Base-by-base conservation (phyloP, 2,888 invertebrate species). In the Dicranocentrus wangi region DNA sequence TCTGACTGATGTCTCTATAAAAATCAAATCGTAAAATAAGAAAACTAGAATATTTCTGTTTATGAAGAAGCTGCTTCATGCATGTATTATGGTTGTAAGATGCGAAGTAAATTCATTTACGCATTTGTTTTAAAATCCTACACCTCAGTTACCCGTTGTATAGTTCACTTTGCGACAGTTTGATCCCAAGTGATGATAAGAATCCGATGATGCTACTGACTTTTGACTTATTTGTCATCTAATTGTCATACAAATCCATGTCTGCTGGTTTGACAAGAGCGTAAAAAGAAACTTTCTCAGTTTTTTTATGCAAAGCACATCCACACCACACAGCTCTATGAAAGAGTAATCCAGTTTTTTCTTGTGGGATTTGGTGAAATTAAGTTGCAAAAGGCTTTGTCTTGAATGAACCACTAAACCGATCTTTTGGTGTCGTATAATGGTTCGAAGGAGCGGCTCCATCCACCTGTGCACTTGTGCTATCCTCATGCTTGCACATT, bases 261-360 rank as follows among this genome's bases (percentile, higher is more conserved):
- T 43, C n/a, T 21, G 53, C 63, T 25, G 23, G 73, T 73, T 65
- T 65, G 63, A 63, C 63, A 53, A 63, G 73, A 73, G 63, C 51
- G 47, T 73, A 53, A 73, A 73, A 73, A 21, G 42, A 32, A 53
- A 73, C 73, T 73, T 73, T 73, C 73, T 19, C 61, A 71, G 17
- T 72, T 72, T 61, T 47, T 25, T 7, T 47, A n/a, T 25, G 21
- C 53, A 53, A 21, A 21, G 5, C 47, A 47, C 47, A 47, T 47
- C 15, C n/a, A n/a, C 13, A n/a, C n/a, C 32, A 2, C 19, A 19
- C 19, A 5, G 5, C 23, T 53, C n/a, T 53, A 21, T 53, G 47
- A 39, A 39, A 39, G n/a, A 47, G 15, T n/a, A 47, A 47, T 47
- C 47, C 47, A 47, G 47, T 47, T 47, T 47, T 47, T 47, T 47